Percentiles rank a stretch among this genome's conserved stretches.
Conservation (phyloP, 2,797 vertebrate genomes). For the Falco rusticolus region DNA sequence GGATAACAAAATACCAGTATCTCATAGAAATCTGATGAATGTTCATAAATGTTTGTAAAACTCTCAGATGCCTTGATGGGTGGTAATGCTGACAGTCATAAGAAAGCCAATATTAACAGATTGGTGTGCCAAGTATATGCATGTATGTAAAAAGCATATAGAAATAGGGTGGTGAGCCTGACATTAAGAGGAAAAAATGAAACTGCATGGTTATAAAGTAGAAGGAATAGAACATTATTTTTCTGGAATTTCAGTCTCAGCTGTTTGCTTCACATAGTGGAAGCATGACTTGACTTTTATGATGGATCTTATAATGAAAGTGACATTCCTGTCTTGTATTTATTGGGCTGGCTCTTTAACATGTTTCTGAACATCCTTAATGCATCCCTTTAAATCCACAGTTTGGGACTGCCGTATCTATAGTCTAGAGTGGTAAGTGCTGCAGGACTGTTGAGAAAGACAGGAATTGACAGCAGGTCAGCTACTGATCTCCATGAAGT, state of each 20-base stretch:
- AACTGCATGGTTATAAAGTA: not conserved
- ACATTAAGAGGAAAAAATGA: not conserved
- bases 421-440: not conserved
- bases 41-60: not conserved
- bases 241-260: not conserved
- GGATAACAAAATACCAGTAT: not conserved
- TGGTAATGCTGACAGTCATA: not conserved
- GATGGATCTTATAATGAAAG: not conserved
- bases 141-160: not conserved
- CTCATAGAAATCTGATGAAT: not conserved
- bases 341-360: not conserved
- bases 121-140: not conserved
- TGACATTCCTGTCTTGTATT: not conserved
- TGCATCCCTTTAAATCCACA: not conserved
- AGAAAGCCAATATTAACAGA: not conserved
- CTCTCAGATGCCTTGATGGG: not conserved
- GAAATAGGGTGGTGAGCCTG: not conserved
- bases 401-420: not conserved
- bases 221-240: not conserved
- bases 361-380: not conserved
- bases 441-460: not conserved
- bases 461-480: not conserved
- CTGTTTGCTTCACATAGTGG: not conserved
- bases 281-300: not conserved
- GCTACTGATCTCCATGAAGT: not conserved